phyloP scores from a whole-genome alignment of 2,888 invertebrate species.

The Ophraella communa region DNA sequence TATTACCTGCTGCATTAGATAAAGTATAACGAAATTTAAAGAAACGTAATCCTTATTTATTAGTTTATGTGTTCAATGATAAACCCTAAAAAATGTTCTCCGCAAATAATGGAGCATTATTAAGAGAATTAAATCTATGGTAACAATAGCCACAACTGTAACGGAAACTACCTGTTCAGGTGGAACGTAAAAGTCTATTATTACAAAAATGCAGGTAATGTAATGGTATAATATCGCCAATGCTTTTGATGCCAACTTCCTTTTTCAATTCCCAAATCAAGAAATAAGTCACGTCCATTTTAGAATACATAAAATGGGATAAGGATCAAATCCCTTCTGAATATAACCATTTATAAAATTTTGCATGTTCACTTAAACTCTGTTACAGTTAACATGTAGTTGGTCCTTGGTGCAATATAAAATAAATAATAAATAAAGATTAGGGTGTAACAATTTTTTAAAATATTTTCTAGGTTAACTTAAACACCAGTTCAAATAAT shows the following conservation, averaged over 20 bases:
- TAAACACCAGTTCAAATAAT: neutral
- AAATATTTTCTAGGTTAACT: no score
- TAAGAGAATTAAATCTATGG: no score
- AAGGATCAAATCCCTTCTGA: constrained; percentile 7
- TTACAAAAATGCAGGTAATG: constrained; percentile 6
- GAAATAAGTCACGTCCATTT: constrained; percentile 24
- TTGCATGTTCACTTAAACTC: constrained; percentile 8
- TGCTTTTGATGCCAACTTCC: neutral
- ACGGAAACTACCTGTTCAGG: constrained; percentile 1
- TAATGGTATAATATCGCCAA: neutral
- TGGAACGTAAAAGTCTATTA: neutral
- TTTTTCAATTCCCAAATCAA: constrained; percentile 12
- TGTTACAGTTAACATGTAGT: constrained; percentile 1
- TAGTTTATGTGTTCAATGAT: no score
- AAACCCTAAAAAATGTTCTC: no score
- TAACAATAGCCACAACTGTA: neutral
- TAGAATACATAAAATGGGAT: constrained; percentile 21
- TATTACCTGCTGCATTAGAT: no score
- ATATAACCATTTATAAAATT: constrained; percentile 11
- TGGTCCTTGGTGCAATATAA: neutral
- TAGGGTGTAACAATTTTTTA: no score
- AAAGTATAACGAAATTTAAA: no score
- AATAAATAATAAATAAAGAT: no score
- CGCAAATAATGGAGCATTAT: neutral
- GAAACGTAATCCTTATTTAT: no score